Base-by-base conservation (phyloP, 2,113 vertebrate genomes). In the Vicugna pacos region DNA sequence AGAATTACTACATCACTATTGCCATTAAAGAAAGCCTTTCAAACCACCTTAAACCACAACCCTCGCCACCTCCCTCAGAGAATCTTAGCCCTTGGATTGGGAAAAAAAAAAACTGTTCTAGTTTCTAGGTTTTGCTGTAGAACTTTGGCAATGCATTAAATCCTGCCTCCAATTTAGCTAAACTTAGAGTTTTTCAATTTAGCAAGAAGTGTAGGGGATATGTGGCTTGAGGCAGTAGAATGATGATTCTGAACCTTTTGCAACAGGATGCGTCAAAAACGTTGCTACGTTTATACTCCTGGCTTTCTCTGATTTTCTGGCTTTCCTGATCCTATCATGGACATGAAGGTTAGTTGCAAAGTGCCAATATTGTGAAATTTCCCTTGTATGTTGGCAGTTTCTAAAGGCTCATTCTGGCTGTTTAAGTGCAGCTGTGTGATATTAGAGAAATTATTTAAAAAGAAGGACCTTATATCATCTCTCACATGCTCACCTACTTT, bases 361-460 rank as follows among this genome's bases (percentile, higher is more conserved):
- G 13, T n/a, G 22, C 8, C 24, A 42, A 3, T 48, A 58, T 24
- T 14, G n/a, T 72, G 70, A 60, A 1, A 65, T 88, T 88, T 50
- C 32, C n/a, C 54, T 8, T 17, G 0, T 73, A 46, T 72, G 11
- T 48, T 72, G 24, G 9, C 28, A n/a, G 26, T 69, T 96, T 91
- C 42, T 83, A 42, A 84, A 84, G 64, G 28, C 24, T 76, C 19
- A 35, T 46, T 42, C 48, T 64, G 9, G 10, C n/a, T 35, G n/a
- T 72, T 67, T 91, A 82, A 62, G 58, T 56, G 60, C 62, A 62
- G n/a, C 13, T 30, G 13, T 79, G 93, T 50, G 48, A 19, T 81
- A 48, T 91, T 88, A 42, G 35, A 91, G 35, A 35, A 62, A 77
- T 89, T 54, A 60, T 65, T 75, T 62, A 83, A 96, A 94, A 80